Evolutionary conservation across 2,797 vertebrate genomes (phyloP), one percentile per base, ranked within the genome.

Genomic region (Hozukius guyotensis): DNA sequence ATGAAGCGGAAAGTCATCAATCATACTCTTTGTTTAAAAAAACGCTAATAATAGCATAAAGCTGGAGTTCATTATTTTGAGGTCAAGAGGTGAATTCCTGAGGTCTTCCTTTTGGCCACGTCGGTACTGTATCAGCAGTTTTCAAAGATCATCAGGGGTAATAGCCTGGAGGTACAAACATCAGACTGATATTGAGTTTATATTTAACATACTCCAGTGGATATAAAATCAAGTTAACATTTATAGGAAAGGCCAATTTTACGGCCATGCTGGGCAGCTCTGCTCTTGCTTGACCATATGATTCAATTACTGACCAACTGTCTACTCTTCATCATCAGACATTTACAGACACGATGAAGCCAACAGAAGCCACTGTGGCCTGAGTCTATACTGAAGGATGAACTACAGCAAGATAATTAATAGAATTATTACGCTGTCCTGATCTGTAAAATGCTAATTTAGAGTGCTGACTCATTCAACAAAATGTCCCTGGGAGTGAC

Each of bases 1-100:
- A 80, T 53, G 14, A 61, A 61, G 74, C n/a, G 22, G 38, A 72
- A 87, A 87, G 78, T 87, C 85, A 89, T 89, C 77, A 86, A 86
- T 90, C 77, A 82, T 74, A 52, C 65, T 64, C 27, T 63, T 25
- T 31, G 18, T 79, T 63, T 60, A 8, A n/a, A 67, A 63, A 69
- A 65, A 22, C 18, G 2, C 4, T 79, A 76, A 82, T 77, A 81
- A 87, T 72, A 52, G 49, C 49, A 20, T n/a, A 32, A 87, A 76
- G 71, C 71, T 60, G 25, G 59, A 69, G 65, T 52, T 72, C 53
- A 78, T 88, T 88, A 83, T 86, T 83, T 91, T 75, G 27, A 78
- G 75, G 81, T 85, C 79, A 85, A 78, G 16, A 81, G 83, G 87
- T 83, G 56, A 86, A 73, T 60, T 80, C 72, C 32, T 84, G 60